Conservation (phyloP, 1,140 invertebrate genomes). For the Pomacea maculata region DNA sequence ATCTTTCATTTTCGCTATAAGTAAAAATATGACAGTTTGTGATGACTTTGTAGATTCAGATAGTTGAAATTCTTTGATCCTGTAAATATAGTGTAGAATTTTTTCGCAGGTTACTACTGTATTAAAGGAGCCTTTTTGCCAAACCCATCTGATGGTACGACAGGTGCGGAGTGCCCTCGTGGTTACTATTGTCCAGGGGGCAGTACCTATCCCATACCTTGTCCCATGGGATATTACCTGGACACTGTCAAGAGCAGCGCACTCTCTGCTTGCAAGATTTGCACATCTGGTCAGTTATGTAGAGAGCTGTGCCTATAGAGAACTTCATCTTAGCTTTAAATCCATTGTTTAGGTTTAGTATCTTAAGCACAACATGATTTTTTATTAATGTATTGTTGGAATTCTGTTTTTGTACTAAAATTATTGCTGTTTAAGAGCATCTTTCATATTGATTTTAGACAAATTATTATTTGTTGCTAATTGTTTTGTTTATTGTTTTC, state of each 20-base stretch:
- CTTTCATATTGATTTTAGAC: no score
- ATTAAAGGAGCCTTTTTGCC: conserved; percentile 39
- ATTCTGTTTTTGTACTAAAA: not conserved
- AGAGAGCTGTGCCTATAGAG: not conserved
- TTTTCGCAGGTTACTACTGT: conserved; percentile 57
- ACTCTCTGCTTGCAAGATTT: conserved; percentile 49
- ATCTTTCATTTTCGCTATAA: no score
- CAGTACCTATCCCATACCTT: conserved; percentile 42
- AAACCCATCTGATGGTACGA: conserved; percentile 42
- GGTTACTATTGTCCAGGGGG: conserved; percentile 58
- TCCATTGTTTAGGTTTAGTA: not conserved
- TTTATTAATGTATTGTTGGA: not conserved
- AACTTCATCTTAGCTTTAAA: not conserved
- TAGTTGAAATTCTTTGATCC: not conserved
- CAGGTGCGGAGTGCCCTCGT: conserved; percentile 49
- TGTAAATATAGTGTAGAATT: not conserved
- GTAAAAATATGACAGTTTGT: not conserved
- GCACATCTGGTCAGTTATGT: conserved; percentile 46
- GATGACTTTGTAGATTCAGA: not conserved
- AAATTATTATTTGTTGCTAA: no score
- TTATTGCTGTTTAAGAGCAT: not conserved
- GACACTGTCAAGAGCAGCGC: conserved; percentile 39
- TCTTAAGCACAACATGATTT: not conserved
- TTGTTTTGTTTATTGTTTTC: not conserved
- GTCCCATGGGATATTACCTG: conserved; percentile 59